phyloP scores from a whole-genome alignment of 1,140 invertebrate species.

The Macrocentrus cingulum region DNA sequence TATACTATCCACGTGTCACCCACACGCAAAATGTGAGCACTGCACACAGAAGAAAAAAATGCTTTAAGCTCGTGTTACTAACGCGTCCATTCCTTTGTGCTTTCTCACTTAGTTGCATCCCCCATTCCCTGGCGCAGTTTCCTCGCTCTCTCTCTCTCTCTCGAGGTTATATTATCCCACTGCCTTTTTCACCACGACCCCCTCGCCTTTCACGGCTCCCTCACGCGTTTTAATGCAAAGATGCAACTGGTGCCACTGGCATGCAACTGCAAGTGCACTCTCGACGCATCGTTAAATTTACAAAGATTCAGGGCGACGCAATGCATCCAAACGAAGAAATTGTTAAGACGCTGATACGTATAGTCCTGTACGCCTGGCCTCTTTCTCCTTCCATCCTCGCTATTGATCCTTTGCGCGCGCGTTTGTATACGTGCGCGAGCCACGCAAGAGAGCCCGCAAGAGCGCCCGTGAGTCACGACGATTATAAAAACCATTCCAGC shows the following conservation, averaged over 20 bases:
- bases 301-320: background rate
- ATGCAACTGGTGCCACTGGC: conserved; percentile 31
- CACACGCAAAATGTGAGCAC: too few species aligned
- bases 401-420: conserved; percentile 38
- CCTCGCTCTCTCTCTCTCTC: conserved; percentile 21
- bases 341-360: background rate
- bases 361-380: background rate
- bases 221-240: conserved; percentile 25
- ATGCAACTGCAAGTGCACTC: background rate
- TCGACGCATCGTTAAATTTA: conserved; percentile 9
- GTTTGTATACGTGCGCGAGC: conserved; percentile 36
- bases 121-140: conserved; percentile 18
- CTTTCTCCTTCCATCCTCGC: conserved; percentile 1
- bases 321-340: conserved; percentile 5
- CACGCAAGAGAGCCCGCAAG: conserved; percentile 3
- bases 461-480: conserved; percentile 38
- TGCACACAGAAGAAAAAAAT: conserved; percentile 10
- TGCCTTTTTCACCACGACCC: conserved; percentile 17
- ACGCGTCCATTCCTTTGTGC: conserved; percentile 30
- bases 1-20: too few species aligned
- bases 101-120: conserved; percentile 28
- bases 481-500: conserved; percentile 33
- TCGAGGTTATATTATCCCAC: conserved; percentile 10
- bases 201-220: conserved; percentile 13
- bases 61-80: conserved; percentile 32